Evolutionary conservation across 2,113 vertebrate species (phyloP), one percentile per base, ranked within the genome.

Genomic region (Oreochromis aureus): DNA sequence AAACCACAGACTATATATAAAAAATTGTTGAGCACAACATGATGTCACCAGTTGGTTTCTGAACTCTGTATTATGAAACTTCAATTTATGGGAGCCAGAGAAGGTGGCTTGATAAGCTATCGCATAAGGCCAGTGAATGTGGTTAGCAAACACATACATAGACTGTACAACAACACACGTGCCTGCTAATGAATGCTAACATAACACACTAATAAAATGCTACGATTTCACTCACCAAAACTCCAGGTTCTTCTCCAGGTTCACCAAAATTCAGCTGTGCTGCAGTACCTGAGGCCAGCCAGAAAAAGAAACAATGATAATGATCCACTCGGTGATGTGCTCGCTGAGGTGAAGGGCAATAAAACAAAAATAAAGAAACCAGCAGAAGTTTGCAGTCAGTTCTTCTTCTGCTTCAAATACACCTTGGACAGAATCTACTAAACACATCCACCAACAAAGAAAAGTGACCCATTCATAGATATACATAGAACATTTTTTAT

Each of bases 281-380:
- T 39, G 48, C 61, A 22, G 15, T 54, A 54, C 46, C 56, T n/a
- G 56, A 83, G 48, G 15, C 32, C 32, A 39, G 48, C 6, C 73
- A 53, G 46, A n/a, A 53, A 79, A 53, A 79, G 55, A 54, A n/a
- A 48, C 71, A 36, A 41, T 55, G 71, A 87, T 48, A 69, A 78
- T 30, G 66, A 63, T 22, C 27, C 66, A 84, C 53, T 81, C 22
- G 2, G 61, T 46, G 44, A 56, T n/a, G 13, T 30, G 61, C 59
- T 54, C 7, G 10, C 41, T 78, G 63, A 18, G 22, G 22, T 55
- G 11, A 80, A 82, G 69, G 69, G 44, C 34, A 78, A 78, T 92
- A 82, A 92, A 88, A 87, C 48, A 34, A 78, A 78, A 61, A 86
- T 78, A 86, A 88, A 82, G 81, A 22, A 46, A 6, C 53, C 39